Evolutionary conservation across 2,797 vertebrate species (phyloP), one percentile per base, ranked within the genome.

Genomic region (Meriones psammophilus): DNA sequence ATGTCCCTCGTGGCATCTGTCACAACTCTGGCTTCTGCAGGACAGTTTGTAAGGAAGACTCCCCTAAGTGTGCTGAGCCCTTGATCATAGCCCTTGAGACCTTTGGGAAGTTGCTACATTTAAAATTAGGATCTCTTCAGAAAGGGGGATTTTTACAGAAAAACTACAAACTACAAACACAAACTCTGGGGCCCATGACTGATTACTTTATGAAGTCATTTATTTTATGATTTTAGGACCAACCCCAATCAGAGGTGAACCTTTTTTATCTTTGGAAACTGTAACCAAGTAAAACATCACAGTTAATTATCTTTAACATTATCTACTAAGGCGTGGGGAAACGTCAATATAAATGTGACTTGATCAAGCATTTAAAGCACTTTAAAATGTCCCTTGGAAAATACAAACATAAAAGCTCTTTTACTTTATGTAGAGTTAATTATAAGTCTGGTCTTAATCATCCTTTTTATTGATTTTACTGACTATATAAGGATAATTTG

Each of bases 241-340:
- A 42, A 42, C 28, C 5, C 58, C 14, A 74, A 56, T 36, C 54
- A 89, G 58, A 78, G n/a, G 30, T 0, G 14, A 92, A 81, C 9
- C 8, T 78, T 69, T 50, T 90, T 90, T 30, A 87, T 92, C 91
- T 94, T 85, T 58, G 73, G 66, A 95, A 96, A 89, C 50, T 15
- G 84, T 85, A 50, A 74, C 56, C 68, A 22, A 81, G 20, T 64
- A 42, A 77, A 94, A 79, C 58, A 2, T 84, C 77, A 54, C 0
- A 83, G 20, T 33, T 58, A 91, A 86, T 88, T 93, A 92, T 86
- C 50, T 77, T 89, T 56, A 85, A 88, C 13, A n/a, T 66, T 89
- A 81, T 33, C 54, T 89, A 39, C 28, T 95, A 91, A 87, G 36
- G 69, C 58, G 74, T 79, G 87, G 68, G 46, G n/a, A 15, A 79